Evolutionary conservation across 2,888 invertebrate species (phyloP).

Genomic region (Tuta absoluta): DNA sequence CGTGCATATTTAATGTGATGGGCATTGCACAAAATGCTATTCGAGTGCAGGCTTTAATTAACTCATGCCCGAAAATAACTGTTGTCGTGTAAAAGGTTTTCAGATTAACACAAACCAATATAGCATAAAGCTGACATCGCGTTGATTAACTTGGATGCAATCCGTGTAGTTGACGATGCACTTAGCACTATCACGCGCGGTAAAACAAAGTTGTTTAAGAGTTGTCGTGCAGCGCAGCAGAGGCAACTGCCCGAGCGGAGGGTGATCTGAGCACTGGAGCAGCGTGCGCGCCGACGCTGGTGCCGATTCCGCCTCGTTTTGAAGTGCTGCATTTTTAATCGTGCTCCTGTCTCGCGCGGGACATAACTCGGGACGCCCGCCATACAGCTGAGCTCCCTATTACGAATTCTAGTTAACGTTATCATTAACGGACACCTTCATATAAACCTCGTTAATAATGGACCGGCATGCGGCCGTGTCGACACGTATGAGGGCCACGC

Average conservation of each 20-base stretch:
- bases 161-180: slow-evolving; percentile 1
- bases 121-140: background rate
- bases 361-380: slow-evolving; percentile 75
- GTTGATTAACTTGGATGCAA: background rate
- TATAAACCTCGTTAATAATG: slow-evolving; percentile 71
- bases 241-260: slow-evolving; percentile 54
- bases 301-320: slow-evolving; percentile 73
- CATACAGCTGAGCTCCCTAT: slow-evolving; percentile 76
- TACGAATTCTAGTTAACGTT: slow-evolving; percentile 79
- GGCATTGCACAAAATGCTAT: slow-evolving; percentile 4
- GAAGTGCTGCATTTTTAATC: slow-evolving; percentile 79
- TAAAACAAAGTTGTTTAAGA: slow-evolving; percentile 8
- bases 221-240: background rate
- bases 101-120: slow-evolving; percentile 10
- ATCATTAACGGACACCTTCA: slow-evolving; percentile 77
- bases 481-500: slow-evolving; percentile 25
- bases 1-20: slow-evolving; percentile 16
- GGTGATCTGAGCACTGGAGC: slow-evolving; percentile 63
- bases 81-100: slow-evolving; percentile 8
- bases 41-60: slow-evolving; percentile 17
- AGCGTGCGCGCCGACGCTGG: slow-evolving; percentile 70
- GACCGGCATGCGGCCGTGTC: slow-evolving; percentile 58
- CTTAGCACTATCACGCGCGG: slow-evolving; percentile 1
- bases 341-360: slow-evolving; percentile 76
- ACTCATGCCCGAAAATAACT: background rate